Conservation (phyloP, 1,140 invertebrate species). For the Zaprionus taronus region DNA sequence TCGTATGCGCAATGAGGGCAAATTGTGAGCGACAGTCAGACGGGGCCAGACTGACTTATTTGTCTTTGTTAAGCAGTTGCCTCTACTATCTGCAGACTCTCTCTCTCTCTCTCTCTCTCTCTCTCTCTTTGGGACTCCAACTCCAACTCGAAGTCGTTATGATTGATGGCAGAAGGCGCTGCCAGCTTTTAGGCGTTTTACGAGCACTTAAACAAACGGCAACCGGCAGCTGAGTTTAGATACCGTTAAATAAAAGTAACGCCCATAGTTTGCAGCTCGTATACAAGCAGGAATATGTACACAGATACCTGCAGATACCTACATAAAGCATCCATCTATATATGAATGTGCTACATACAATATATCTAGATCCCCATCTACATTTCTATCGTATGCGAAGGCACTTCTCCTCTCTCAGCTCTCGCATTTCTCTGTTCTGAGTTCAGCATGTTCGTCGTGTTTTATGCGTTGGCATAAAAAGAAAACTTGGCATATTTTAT, state of each 20-base stretch:
- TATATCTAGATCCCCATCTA: neutral
- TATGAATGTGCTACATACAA: neutral
- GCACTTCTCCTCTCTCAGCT: slow-evolving; percentile 8
- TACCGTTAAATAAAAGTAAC: slow-evolving; percentile 60
- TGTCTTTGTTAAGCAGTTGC: slow-evolving; percentile 68
- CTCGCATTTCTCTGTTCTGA: neutral
- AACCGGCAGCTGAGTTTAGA: slow-evolving; percentile 51
- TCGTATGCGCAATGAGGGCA: slow-evolving; percentile 67
- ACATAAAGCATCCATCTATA: slow-evolving; percentile 13
- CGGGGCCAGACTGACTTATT: slow-evolving; percentile 54
- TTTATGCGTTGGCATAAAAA: slow-evolving; percentile 66
- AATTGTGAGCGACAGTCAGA: slow-evolving; percentile 39
- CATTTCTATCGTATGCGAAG: slow-evolving; percentile 26
- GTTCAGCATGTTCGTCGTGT: slow-evolving; percentile 27
- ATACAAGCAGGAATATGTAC: neutral
- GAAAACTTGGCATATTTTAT: slow-evolving; percentile 75
- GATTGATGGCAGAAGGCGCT: slow-evolving; percentile 67
- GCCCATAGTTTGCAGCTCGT: slow-evolving; percentile 57
- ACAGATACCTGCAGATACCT: slow-evolving; percentile 1
- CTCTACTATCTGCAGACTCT: slow-evolving; percentile 4
- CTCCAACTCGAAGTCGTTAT: slow-evolving; percentile 41
- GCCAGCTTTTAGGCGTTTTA: slow-evolving; percentile 70
- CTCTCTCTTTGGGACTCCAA: neutral
- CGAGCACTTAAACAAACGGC: slow-evolving; percentile 55
- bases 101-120: neutral